These are phyloP conservation scores for Oreochromis grahami DNA, from an alignment of 2,797 vertebrate species.

Conservation along the genomic window DNA sequence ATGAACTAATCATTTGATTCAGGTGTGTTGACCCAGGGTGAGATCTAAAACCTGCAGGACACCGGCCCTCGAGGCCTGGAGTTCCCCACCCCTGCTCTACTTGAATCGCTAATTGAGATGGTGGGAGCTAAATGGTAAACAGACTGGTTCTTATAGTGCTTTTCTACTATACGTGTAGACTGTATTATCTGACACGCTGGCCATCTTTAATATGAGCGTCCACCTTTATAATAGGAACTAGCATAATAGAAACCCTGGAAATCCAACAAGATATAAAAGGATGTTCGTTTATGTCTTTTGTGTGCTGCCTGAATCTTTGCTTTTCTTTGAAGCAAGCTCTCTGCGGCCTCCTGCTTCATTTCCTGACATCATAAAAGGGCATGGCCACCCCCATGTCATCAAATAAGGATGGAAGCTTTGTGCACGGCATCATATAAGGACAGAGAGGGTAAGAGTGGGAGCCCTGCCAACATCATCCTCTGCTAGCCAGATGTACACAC, in stretches of 20 bases:
- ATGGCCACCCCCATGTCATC: constrained; percentile 11
- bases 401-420: constrained; percentile 44
- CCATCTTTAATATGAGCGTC: neutral
- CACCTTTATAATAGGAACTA: neutral
- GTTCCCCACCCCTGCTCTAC: neutral
- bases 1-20: accelerated
- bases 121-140: neutral
- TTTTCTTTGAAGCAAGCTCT: neutral
- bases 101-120: neutral
- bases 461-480: constrained; percentile 39
- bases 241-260: neutral
- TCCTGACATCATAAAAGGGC: constrained; percentile 27
- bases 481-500: constrained; percentile 33
- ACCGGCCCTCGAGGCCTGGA: neutral
- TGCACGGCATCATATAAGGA: constrained; percentile 54
- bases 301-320: neutral
- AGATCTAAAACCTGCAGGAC: neutral
- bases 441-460: constrained; percentile 39
- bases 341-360: neutral
- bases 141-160: neutral
- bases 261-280: neutral
- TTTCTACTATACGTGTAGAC: neutral
- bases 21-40: neutral
- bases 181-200: neutral
- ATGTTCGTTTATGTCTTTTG: neutral